These are phyloP conservation scores for Melieria picta DNA, from an alignment of 2,888 invertebrate genomes.

Conservation along the genomic window DNA sequence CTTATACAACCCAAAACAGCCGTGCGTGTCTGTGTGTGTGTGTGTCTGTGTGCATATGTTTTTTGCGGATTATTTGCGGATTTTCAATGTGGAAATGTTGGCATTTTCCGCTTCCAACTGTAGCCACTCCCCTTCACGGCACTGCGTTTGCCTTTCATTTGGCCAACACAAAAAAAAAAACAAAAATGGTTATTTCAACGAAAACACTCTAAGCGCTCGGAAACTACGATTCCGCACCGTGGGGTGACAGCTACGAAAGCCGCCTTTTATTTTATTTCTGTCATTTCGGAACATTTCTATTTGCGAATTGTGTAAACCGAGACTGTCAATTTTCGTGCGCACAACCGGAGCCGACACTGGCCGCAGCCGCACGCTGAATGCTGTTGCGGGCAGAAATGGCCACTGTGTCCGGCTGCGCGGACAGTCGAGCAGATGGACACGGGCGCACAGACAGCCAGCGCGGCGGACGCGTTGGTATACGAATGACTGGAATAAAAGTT, in stretches of 20 bases:
- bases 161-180: neutral
- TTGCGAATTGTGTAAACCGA: slow-evolving; percentile 8
- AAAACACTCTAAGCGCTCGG: slow-evolving; percentile 17
- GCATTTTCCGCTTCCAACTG: too few species aligned
- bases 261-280: too few species aligned
- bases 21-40: neutral
- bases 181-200: slow-evolving; percentile 34
- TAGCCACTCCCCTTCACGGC: neutral
- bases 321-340: slow-evolving; percentile 12
- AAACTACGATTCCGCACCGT: neutral
- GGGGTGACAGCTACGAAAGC: too few species aligned
- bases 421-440: slow-evolving; percentile 19
- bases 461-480: neutral
- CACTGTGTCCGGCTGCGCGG: slow-evolving; percentile 8
- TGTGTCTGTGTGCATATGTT: neutral
- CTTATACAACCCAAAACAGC: neutral
- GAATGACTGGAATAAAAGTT: slow-evolving; percentile 14
- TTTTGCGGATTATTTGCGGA: slow-evolving; percentile 7
- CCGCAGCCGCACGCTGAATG: too few species aligned
- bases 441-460: slow-evolving; percentile 1
- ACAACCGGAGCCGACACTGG: neutral
- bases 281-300: too few species aligned
- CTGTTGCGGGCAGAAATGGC: too few species aligned
- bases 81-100: slow-evolving; percentile 1
- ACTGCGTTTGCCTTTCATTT: slow-evolving; percentile 7